These are phyloP conservation scores for Poeciliopsis turneri DNA, from an alignment of 2,797 vertebrate species.

Conservation along the genomic window DNA sequence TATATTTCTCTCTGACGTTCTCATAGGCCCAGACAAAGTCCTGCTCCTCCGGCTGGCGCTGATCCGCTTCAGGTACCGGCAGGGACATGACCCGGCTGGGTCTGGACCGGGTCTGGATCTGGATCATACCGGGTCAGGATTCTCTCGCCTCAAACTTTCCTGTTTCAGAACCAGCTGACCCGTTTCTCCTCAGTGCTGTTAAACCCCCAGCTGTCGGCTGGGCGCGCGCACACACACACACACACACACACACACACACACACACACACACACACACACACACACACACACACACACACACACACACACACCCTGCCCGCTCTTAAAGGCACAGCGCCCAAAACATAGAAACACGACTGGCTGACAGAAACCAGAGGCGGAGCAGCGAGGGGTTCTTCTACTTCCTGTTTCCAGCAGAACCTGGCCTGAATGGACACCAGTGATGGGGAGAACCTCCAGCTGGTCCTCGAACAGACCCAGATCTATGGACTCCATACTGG, in stretches of 20 bases:
- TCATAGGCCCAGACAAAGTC: slow-evolving; percentile 93
- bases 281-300: slow-evolving; percentile 14
- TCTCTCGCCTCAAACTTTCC: slow-evolving; percentile 44
- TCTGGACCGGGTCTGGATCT: slow-evolving; percentile 11
- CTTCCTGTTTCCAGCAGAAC: slow-evolving; percentile 52
- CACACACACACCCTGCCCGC: slow-evolving; percentile 14
- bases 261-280: too few relatives aligned
- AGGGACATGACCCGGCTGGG: slow-evolving; percentile 64
- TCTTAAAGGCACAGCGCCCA: slow-evolving; percentile 36
- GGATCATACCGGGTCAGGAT: slow-evolving; percentile 31
- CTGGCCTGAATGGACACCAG: too few relatives aligned
- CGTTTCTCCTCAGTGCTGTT: slow-evolving; percentile 34
- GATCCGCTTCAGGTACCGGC: slow-evolving; percentile 73
- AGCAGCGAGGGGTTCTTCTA: slow-evolving; percentile 51
- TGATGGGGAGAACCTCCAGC: too few relatives aligned
- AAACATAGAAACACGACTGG: slow-evolving; percentile 24
- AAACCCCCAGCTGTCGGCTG: slow-evolving; percentile 36
- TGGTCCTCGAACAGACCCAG: too few relatives aligned
- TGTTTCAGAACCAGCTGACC: slow-evolving; percentile 20
- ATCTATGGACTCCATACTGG: too few relatives aligned
- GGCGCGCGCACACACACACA: slow-evolving; percentile 15
- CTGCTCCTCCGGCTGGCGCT: slow-evolving; percentile 85
- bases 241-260: too few relatives aligned
- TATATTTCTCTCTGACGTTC: slow-evolving; percentile 92
- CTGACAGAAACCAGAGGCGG: slow-evolving; percentile 41